Evolutionary conservation across 2,113 vertebrate genomes (phyloP), one percentile per base, ranked within the genome.

Genomic region (Actinemys pallida): DNA sequence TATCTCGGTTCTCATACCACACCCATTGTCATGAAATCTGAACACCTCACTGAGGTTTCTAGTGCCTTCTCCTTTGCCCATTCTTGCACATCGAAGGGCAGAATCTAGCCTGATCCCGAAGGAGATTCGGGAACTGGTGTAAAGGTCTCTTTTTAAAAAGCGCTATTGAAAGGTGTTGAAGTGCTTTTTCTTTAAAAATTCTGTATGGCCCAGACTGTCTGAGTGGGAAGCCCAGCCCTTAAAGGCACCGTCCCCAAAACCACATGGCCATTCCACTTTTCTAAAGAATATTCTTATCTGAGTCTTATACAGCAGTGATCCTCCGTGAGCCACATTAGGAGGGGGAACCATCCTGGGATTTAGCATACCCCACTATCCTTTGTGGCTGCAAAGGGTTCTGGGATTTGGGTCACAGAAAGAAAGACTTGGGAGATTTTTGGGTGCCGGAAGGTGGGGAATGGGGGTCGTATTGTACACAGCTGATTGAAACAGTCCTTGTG

Each of bases 1-100:
- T 83, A 88, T 93, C 95, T 93, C 29, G 0, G 20, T 92, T 96
- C 95, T 87, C 90, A 79, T 81, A 93, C 93, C 92, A 96, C 84
- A 4, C 88, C 93, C 94, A 69, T 87, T 81, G 75, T 50, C 76
- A 81, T 72, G 82, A 76, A 72, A 88, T 89, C 81, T 31, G 42
- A 84, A 75, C 16, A 22, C 47, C 86, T 75, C 25, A 4, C 94
- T 14, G 4, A 10, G 72, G 1, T 86, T 91, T 81, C 88, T 52
- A 5, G 4, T 47, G 2, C n/a, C 8, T 79, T 11, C 39, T 80
- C 35, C 35, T 47, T 90, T 80, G 53, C 79, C 86, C 56, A 10
- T 80, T 69, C 72, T 88, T 88, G 56, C 53, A 81, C 50, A 42
- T 54, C 42, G 27, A 92, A 53, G 76, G 39, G 47, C 16, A 20